Conservation (phyloP, 1,140 invertebrate species). For the Lamellibrachia luymesi region DNA sequence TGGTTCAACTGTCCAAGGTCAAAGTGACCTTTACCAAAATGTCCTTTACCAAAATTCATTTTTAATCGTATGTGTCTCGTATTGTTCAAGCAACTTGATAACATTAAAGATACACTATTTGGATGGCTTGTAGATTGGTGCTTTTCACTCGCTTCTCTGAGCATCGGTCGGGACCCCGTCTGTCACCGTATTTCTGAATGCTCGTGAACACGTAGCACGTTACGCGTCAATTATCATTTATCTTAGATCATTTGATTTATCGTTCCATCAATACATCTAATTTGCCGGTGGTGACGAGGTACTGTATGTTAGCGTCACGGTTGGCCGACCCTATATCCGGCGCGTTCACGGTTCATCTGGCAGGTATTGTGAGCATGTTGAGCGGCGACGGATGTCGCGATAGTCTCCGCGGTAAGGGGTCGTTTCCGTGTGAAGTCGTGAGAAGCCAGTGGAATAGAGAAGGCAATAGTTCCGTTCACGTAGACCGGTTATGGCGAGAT, state of each 20-base stretch:
- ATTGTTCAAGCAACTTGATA: too few relatives aligned
- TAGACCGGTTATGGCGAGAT: too few relatives aligned
- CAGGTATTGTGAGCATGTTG: background rate
- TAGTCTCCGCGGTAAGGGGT: background rate
- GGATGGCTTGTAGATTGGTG: too few relatives aligned
- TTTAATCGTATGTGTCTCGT: too few relatives aligned
- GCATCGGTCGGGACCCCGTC: background rate
- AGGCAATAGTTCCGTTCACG: background rate
- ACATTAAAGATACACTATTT: too few relatives aligned
- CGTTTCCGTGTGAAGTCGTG: background rate
- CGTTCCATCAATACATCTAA: background rate
- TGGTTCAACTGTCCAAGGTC: too few relatives aligned
- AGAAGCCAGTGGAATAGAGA: background rate
- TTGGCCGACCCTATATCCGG: background rate
- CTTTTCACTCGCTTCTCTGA: background rate
- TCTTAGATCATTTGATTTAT: background rate
- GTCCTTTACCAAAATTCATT: too few relatives aligned
- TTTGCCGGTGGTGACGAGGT: background rate
- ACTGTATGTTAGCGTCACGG: background rate
- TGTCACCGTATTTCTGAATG: background rate
- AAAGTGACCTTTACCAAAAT: too few relatives aligned
- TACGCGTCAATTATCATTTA: too few relatives aligned
- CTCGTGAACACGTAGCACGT: background rate
- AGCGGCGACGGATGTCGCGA: background rate
- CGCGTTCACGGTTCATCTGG: background rate